Evolutionary conservation across 2,888 invertebrate species (phyloP), one percentile per base, ranked within the genome.

Genomic region (Plebejus argus): DNA sequence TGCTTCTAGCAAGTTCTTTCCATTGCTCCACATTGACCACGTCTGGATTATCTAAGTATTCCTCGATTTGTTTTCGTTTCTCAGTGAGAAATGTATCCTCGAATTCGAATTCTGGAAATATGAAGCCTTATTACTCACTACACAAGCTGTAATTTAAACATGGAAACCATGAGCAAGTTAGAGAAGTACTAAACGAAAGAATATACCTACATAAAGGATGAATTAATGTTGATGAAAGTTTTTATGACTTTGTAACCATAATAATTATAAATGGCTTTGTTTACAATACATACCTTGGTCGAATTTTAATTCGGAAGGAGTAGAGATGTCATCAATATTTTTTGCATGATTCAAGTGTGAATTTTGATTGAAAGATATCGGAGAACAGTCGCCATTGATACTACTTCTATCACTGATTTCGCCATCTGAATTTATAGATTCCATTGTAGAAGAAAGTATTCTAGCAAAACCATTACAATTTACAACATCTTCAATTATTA

Each of bases 251-350:
- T 35, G 20, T 45, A 76, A 23, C 18, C 20, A 45, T 58, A n/a
- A n/a, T n/a, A n/a, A n/a, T n/a, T n/a, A 5, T 23, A 20, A 8
- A 45, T 28, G n/a, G 53, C 33, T 74, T 82, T 91, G 90, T 92
- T 90, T 91, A 91, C 89, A 89, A 88, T 95, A 96, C 96, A 88
- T 95, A 96, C 96, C 95, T 94, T 95, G 95, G 88, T 96, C 96
- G 87, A 96, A 96, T 90, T 95, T 96, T 83, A 96, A 90, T 90
- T 96, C 96, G 61, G 95, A 94, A 85, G 95, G 95, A 87, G 94
- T 92, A 88, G 93, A 91, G 85, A 94, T 94, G 89, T 94, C 94
- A 88, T 94, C 94, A 86, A 94, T 94, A 90, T 94, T 94, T 89
- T 90, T 88, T 81, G 89, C 81, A 82, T 90, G 88, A 86, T 90